Evolutionary conservation across 2,113 vertebrate genomes (phyloP).

Genomic region (Halichoeres trimaculatus): DNA sequence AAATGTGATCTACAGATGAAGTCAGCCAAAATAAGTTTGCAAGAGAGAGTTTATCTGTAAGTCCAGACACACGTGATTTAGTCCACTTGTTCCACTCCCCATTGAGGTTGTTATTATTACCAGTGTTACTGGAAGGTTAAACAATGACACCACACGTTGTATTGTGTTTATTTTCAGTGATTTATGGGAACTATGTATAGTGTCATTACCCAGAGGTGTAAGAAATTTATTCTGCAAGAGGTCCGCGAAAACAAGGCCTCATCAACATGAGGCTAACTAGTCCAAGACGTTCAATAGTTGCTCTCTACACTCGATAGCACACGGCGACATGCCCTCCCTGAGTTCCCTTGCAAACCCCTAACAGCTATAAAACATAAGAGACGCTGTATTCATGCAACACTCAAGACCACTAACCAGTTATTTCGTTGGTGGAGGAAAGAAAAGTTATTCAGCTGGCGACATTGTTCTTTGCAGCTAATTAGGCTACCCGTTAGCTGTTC

Average conservation of each 20-base stretch:
- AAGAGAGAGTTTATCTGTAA: neutral
- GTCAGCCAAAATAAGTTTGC: neutral
- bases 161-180: too few species aligned
- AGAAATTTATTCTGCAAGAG: too few species aligned
- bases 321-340: too few species aligned
- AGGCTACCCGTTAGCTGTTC: slow-evolving; percentile 27
- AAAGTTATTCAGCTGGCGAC: neutral
- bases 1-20: neutral
- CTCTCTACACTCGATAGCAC: too few species aligned
- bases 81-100: too few species aligned
- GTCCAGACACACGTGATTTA: neutral
- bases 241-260: neutral
- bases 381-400: neutral
- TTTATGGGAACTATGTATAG: too few species aligned
- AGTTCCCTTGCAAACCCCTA: neutral
- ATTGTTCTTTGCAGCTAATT: slow-evolving; percentile 49
- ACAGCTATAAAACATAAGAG: too few species aligned
- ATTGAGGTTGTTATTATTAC: too few species aligned
- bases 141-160: too few species aligned
- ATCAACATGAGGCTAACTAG: neutral
- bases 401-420: neutral
- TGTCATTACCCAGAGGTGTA: too few species aligned
- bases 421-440: neutral
- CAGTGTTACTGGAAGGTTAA: too few species aligned
- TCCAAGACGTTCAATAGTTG: neutral